Evolutionary conservation across 2,797 vertebrate species (phyloP).

Genomic region (Leptoclinus maculatus): DNA sequence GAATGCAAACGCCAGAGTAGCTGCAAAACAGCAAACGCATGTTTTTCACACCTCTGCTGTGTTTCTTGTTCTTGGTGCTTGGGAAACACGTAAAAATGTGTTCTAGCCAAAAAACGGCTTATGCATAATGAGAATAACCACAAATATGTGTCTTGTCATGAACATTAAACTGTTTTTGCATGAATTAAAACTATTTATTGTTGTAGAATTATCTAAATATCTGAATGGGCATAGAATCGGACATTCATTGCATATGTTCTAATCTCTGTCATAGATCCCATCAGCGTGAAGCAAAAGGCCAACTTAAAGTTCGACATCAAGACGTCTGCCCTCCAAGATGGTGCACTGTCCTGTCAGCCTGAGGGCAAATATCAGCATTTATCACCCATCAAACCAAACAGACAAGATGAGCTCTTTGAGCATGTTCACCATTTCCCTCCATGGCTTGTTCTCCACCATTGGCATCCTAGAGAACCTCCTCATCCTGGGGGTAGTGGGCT

Average conservation of each 20-base stretch:
- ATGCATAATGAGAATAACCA: neutral
- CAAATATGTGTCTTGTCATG: neutral
- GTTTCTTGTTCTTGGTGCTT: too few species aligned
- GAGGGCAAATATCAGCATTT: constrained; percentile 3
- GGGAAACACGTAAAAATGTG: neutral
- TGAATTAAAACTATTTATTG: neutral
- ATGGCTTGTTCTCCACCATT: constrained; percentile 71
- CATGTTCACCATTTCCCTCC: constrained; percentile 63
- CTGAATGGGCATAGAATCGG: neutral
- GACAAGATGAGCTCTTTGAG: constrained; percentile 41
- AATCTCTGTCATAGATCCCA: constrained; percentile 30
- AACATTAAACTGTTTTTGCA: neutral
- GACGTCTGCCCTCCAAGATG: constrained; percentile 24
- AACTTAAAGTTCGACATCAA: neutral
- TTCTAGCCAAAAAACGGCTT: neutral
- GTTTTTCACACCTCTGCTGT: too few species aligned
- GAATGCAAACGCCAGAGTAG: neutral
- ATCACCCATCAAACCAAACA: constrained; percentile 35
- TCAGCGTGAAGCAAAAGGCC: neutral
- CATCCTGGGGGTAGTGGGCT: constrained; percentile 74
- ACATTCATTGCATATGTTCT: neutral
- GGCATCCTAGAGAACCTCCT: constrained; percentile 79
- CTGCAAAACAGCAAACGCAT: neutral
- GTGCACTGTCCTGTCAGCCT: constrained; percentile 52
- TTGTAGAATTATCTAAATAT: neutral